phyloP scores from a whole-genome alignment of 2,888 invertebrate genomes.

The Cheilosia grossa region DNA sequence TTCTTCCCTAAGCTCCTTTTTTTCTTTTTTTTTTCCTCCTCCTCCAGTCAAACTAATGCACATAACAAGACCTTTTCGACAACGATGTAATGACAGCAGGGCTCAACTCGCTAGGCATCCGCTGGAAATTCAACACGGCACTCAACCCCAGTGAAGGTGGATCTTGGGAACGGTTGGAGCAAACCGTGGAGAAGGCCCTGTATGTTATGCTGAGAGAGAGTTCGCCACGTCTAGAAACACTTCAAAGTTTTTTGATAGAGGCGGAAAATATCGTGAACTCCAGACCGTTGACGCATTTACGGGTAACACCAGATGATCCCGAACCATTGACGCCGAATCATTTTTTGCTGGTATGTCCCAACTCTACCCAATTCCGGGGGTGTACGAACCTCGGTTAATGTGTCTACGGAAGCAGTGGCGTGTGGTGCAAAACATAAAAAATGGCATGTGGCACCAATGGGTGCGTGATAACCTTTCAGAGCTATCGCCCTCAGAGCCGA shows the following conservation, averaged over 20 bases:
- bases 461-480: neutral
- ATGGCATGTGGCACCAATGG: slow-evolving; percentile 10
- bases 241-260: slow-evolving; percentile 12
- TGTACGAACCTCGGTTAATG: neutral
- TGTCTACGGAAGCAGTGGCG: neutral
- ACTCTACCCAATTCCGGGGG: neutral
- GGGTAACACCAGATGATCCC: neutral
- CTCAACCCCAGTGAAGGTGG: slow-evolving; percentile 32
- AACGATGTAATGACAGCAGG: neutral
- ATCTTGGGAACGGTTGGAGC: slow-evolving; percentile 34
- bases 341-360: neutral
- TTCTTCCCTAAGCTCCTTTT: too few relatives aligned
- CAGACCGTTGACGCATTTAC: slow-evolving; percentile 22
- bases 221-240: neutral
- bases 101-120: neutral
- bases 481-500: neutral
- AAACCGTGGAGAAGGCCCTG: slow-evolving; percentile 13
- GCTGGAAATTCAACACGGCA: slow-evolving; percentile 40
- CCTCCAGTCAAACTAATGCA: too few relatives aligned
- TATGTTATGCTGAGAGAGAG: neutral
- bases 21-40: too few relatives aligned
- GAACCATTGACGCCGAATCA: slow-evolving; percentile 44
- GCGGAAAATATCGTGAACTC: neutral
- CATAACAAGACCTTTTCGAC: too few relatives aligned
- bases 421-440: neutral